Base-by-base conservation (phyloP, 2,888 invertebrate genomes). In the Xestoiulus laeticollis region DNA sequence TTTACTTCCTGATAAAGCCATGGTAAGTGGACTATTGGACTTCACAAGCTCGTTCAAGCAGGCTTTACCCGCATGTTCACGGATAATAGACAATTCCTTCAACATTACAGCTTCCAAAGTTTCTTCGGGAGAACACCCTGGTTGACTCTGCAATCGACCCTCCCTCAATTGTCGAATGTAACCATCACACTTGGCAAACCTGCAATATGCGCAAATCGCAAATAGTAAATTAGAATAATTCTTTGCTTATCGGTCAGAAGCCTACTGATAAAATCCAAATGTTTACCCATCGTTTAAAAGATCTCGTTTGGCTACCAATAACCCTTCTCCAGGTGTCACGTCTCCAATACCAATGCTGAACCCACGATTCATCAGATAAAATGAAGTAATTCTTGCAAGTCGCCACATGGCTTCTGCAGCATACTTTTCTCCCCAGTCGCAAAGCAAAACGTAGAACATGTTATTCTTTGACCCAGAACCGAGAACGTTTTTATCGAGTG, bases 1-100 rank as follows among this genome's bases (percentile, higher is more conserved):
- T 94, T 99, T 99, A 0, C 99, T 99, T 0, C 99, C 99, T 89
- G 98, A 98, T 78, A 98, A 94, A 0, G 99, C 99, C 99, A 99
- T 99, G 87, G 97, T 96, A 8, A 99, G 94, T 0, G 99, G 98
- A 89, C 98, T 96, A 91, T 99, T 99, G 1, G 96, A 96, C 0
- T 96, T 95, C 91, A 96, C 96, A n/a, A 98, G 93, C 91, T 97
- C 97, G 22, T 86, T 94, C 88, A 98, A 95, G 91, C 99, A 99
- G 0, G 96, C 96, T 92, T 98, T 96, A n/a, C 99, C 99, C 4
- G 98, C 98, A 91, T 97, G 95, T 92, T 99, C 99, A 93, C 99
- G 95, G 92, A 99, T 98, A 88, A 96, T 96, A 88, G 99, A 99
- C 88, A 99, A 93, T 91, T 98, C 98, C 91, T 95, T 96, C 88